A percentile compares a stretch with the other conserved stretches of the same genome.
Evolutionary conservation across 2,113 vertebrate species (phyloP).

Genomic region (Dendropsophus ebraccatus): DNA sequence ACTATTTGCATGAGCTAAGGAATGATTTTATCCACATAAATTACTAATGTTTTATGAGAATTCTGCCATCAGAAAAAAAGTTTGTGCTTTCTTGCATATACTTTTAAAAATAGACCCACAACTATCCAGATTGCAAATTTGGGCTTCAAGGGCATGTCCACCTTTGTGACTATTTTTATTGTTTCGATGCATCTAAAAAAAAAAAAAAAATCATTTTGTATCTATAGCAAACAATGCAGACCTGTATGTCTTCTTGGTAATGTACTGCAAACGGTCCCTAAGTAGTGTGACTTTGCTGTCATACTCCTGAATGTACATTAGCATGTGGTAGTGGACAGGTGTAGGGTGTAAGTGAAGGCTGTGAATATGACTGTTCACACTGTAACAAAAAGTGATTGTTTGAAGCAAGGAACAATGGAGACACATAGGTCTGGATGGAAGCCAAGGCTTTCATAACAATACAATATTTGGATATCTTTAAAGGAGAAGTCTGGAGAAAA

Average conservation of each 20-base stretch:
- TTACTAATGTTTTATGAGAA: neutral
- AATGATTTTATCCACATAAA: neutral
- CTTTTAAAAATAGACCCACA: neutral
- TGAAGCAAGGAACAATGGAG: neutral
- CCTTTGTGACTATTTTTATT: neutral
- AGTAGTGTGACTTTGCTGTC: neutral
- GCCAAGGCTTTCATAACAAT: too few species aligned
- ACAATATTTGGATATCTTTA: too few species aligned
- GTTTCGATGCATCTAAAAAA: neutral
- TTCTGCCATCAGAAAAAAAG: neutral
- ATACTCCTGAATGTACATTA: neutral
- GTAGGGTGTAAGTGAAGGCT: neutral
- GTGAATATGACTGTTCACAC: neutral
- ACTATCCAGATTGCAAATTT: neutral
- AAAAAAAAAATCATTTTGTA: neutral
- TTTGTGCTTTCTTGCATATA: slow-evolving; percentile 9
- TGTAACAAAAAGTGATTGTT: neutral
- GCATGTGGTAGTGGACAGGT: neutral
- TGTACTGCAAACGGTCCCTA: neutral
- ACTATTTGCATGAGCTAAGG: neutral
- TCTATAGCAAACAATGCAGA: neutral
- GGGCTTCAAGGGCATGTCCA: neutral
- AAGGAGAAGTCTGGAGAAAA: too few species aligned
- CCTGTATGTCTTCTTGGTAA: neutral
- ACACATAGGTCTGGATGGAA: too few species aligned